Evolutionary conservation across 2,888 invertebrate species (phyloP), one percentile per base, ranked within the genome.

Genomic region (Eupelmus urozonus): DNA sequence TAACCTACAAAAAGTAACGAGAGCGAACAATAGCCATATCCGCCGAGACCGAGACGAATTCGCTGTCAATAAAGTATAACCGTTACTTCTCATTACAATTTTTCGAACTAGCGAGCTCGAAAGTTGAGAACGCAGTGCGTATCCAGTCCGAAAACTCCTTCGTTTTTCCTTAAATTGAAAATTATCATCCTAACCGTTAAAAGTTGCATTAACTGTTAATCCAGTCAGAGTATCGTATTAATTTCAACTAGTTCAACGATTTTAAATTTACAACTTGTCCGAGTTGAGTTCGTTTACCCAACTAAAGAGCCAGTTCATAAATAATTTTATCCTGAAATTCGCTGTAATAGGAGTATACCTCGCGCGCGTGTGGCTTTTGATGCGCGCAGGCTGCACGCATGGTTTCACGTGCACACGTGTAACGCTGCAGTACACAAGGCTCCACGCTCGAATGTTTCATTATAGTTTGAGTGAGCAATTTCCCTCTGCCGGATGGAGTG

Each of bases 21-120:
- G 49, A 59, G 23, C 20, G 49, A 55, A 69, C 55, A 69, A 71
- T 60, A 49, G 49, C 59, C n/a, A n/a, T n/a, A 60, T 71, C 70
- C 59, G 45, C 70, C 4, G 23, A 13, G 13, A 13, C n/a, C 11
- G 49, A 25, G 34, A n/a, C n/a, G n/a, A 71, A 51, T 20, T 60
- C 34, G 4, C 20, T 49, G 45, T 60, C 70, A 51, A 70, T 45
- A 13, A 25, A n/a, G 45, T 49, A 20, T 11, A n/a, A 71, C 70
- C 70, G 70, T 71, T 60, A 71, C 49, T 71, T 71, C 60, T 71
- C 70, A 60, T 71, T 60, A 60, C 67, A 16, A 55, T 16, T 49
- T 49, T 49, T 49, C 49, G 49, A 65, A 27, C 18, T 49, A 27
- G 45, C 57, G 18, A 59, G 7, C 45, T 42, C 13, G n/a, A 57